A percentile compares a stretch with the other conserved stretches of the same genome.
These are phyloP conservation scores for Muscidifurax raptorellus DNA, from an alignment of 1,140 invertebrate species.

Conservation along the genomic window DNA sequence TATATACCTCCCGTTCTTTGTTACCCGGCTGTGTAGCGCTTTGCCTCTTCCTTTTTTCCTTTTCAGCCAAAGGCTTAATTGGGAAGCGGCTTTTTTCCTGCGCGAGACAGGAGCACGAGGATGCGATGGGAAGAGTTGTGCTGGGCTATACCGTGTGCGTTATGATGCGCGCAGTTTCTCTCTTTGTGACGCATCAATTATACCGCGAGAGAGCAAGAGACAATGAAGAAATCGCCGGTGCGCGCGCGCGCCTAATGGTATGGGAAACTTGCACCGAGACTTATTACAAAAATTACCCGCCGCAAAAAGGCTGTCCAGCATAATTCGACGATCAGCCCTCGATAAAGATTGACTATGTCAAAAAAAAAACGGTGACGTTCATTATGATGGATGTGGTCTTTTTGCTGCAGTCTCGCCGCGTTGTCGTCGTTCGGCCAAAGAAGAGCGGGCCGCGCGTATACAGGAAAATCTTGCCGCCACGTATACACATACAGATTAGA, in stretches of 20 bases:
- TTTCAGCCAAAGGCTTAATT: constrained; percentile 32
- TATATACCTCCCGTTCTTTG: constrained; percentile 13
- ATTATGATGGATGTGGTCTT: constrained; percentile 39
- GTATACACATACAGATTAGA: constrained; percentile 25
- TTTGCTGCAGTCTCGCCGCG: not conserved
- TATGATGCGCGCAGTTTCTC: not conserved
- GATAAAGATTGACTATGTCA: constrained; percentile 3
- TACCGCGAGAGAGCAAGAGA: not conserved
- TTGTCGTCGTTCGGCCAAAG: not conserved
- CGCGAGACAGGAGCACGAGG: not conserved
- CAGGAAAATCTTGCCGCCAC: constrained; percentile 31
- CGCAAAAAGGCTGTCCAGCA: too few species aligned
- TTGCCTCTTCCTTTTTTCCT: constrained; percentile 23
- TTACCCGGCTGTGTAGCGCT: not conserved
- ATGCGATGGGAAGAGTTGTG: not conserved
- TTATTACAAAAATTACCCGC: too few species aligned
- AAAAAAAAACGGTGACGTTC: constrained; percentile 7
- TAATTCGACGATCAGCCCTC: too few species aligned
- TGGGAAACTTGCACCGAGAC: too few species aligned
- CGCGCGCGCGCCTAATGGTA: too few species aligned
- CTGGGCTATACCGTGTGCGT: not conserved
- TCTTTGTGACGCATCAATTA: not conserved
- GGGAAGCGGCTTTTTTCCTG: constrained; percentile 21
- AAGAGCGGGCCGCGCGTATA: too few species aligned
- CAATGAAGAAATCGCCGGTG: not conserved